Evolutionary conservation across 2,797 vertebrate species (phyloP).

Genomic region (Microctenopoma steveboyesi): DNA sequence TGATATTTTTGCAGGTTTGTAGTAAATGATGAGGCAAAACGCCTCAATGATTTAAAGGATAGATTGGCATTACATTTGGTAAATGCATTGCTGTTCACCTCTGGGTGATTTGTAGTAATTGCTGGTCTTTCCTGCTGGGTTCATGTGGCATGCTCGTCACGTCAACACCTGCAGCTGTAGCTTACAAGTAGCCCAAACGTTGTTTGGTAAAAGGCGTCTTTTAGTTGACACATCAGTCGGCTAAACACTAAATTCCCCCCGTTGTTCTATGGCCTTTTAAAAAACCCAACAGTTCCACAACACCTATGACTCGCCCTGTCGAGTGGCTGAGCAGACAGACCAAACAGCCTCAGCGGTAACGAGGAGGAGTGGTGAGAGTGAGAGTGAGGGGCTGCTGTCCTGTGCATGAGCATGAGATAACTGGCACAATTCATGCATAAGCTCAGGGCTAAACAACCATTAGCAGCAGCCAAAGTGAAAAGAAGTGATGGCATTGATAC

Average conservation of each 20-base stretch:
- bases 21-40: background rate
- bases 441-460: conserved; percentile 36
- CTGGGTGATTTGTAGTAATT: background rate
- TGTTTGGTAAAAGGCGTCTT: conserved; percentile 5
- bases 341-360: conserved; percentile 47
- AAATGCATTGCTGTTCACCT: background rate
- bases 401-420: conserved; percentile 62
- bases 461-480: conserved; percentile 40
- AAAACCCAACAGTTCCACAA: conserved; percentile 33
- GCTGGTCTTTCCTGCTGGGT: background rate
- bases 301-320: conserved; percentile 50
- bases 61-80: background rate
- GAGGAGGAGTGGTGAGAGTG: conserved; percentile 7
- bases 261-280: background rate
- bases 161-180: background rate
- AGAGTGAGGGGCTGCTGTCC: conserved; percentile 7
- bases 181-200: background rate
- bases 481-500: conserved; percentile 54
- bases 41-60: background rate
- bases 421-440: conserved; percentile 30
- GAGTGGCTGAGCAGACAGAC: conserved; percentile 31
- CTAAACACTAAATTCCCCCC: background rate
- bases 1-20: no score
- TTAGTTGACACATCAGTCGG: conserved; percentile 6
- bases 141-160: background rate